A percentile compares a stretch with the other conserved stretches of the same genome.
Conservation (phyloP, 2,888 invertebrate species). For the Brachypterus glaber region DNA sequence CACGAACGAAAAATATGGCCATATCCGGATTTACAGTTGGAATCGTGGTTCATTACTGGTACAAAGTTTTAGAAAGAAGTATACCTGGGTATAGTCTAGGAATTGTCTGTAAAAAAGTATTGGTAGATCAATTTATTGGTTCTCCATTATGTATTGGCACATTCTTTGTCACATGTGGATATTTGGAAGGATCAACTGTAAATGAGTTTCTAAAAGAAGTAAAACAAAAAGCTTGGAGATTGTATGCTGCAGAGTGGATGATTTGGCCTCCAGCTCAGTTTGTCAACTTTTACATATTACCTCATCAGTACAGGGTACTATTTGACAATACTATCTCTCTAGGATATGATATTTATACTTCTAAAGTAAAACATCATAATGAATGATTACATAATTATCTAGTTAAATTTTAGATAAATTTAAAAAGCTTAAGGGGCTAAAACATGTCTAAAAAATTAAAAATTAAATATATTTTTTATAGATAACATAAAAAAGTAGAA, state of each 20-base stretch:
- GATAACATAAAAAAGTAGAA: no score
- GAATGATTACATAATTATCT: no score
- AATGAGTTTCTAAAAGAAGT: conserved; percentile 59
- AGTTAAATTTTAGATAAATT: no score
- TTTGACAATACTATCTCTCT: conserved; percentile 81
- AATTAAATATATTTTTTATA: no score
- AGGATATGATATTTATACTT: conserved; percentile 78
- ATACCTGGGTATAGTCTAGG: conserved; percentile 58
- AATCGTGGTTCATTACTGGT: conserved; percentile 79
- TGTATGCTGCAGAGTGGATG: conserved; percentile 82
- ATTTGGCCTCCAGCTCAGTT: conserved; percentile 91
- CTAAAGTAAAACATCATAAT: conserved; percentile 63
- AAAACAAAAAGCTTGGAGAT: conserved; percentile 59
- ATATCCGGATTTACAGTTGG: conserved; percentile 70
- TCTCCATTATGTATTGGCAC: conserved; percentile 70
- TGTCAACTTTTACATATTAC: conserved; percentile 83
- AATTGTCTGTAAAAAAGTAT: conserved; percentile 64
- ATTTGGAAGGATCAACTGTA: conserved; percentile 56
- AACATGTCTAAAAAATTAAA: no score
- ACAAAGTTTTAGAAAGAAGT: conserved; percentile 60
- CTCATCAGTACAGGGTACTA: conserved; percentile 70
- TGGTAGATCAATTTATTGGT: conserved; percentile 74
- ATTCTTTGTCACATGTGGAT: conserved; percentile 67
- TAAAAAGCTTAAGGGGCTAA: no score
- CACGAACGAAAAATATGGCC: conserved; percentile 66